Conservation (phyloP, 2,113 vertebrate genomes). For the Hylia prasina region DNA sequence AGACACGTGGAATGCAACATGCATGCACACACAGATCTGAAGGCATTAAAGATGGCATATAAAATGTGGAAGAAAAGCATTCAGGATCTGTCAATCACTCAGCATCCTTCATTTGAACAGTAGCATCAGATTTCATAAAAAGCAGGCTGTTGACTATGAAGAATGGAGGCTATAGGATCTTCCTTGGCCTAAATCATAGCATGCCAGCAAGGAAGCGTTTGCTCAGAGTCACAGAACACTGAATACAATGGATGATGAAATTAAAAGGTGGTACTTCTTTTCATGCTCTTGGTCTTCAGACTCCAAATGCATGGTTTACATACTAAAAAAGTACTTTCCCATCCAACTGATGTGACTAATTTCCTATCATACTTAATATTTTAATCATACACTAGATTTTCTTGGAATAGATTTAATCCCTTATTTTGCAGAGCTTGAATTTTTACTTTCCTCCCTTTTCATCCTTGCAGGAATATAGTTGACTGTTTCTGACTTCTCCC, state of each 20-base stretch:
- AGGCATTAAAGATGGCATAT: background rate
- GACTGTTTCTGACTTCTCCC: background rate
- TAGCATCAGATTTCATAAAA: background rate
- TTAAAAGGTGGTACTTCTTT: background rate
- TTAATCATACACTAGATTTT: background rate
- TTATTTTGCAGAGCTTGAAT: background rate
- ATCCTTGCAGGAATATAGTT: background rate
- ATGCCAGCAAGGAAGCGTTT: background rate
- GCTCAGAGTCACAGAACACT: background rate
- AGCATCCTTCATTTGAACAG: background rate
- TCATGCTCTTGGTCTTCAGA: background rate
- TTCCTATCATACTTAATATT: background rate
- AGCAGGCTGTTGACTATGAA: background rate
- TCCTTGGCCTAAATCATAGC: background rate
- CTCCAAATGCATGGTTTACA: background rate
- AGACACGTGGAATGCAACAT: rapidly evolving
- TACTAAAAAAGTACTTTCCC: background rate
- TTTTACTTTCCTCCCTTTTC: background rate
- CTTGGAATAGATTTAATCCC: background rate
- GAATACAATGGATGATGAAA: background rate
- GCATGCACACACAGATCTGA: background rate
- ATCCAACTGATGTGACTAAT: background rate
- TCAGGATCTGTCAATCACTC: background rate
- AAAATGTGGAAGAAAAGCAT: background rate
- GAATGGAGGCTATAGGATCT: background rate